Evolutionary conservation across 1,140 invertebrate genomes (phyloP), one percentile per base, ranked within the genome.

Genomic region (Pseudomyrmex concolor): DNA sequence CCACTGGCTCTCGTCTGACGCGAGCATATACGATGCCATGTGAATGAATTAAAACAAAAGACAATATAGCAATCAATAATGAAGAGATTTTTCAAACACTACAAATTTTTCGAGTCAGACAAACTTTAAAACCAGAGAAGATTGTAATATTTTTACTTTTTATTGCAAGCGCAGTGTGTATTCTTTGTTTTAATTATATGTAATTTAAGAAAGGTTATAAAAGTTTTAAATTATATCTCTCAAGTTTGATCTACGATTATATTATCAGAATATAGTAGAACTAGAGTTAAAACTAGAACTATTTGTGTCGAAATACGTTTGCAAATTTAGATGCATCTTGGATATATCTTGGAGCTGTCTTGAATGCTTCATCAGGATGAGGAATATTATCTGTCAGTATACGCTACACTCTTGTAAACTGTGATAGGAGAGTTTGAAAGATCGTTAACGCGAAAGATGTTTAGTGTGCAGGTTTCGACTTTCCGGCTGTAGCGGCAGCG

Each of bases 381-480:
- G 43, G 64, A 59, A 70, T 70, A 48, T 80, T 60, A 78, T 50
- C 3, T 8, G 17, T 22, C 22, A 9, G 13, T 62, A 71, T 59
- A 80, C 62, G 4, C 25, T 45, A 45, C 17, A 15, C 22, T 50
- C 48, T 34, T n/a, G 43, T 60, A 50, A 63, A 62, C 25, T 57
- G 43, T 22, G 63, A 70, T 55, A 70, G 48, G 80, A 45, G n/a
- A 80, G 54, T 67, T 64, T 60, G 73, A 83, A 51, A 67, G 81
- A 43, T 83, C 80, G 80, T 84, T 81, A 81, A 87, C 48, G 82
- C 63, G 54, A 80, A 80, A 81, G 74, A 66, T 43, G 74, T 81
- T 81, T 63, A 25, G 51, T 84, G 63, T 51, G 15, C 10, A 59
- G 60, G 45, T 57, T 57, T 45, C 64, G 62, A 7, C 34, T 45